Base-by-base conservation (phyloP, 2,888 invertebrate genomes). In the Parnassius glacialis region DNA sequence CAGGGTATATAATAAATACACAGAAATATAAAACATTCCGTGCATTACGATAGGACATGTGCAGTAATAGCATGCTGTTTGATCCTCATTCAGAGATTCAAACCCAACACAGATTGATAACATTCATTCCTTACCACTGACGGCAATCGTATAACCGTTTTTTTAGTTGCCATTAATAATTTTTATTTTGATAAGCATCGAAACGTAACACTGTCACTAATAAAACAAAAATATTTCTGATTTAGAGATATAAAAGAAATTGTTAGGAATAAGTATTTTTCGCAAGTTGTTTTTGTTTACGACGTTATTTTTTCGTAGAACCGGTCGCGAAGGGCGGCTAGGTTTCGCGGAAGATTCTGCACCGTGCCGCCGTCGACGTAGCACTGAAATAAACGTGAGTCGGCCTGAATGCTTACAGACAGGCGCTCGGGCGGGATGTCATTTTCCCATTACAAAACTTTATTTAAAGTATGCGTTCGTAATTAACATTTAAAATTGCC, bases 101-200 rank as follows among this genome's bases (percentile, higher is more conserved):
- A 52, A 57, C 10, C 42, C 52, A 47, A 52, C 58, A 67, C 66
- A 67, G 13, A 48, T 45, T 45, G 12, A 45, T 56, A 59, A 59
- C 62, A 69, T 57, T 63, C 61, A 68, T 67, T 64, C 69, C 90
- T 90, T 90, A 90, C 90, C 90, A 90, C 90, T 73, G 90, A 90
- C 74, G 90, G 90, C 87, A 90, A 90, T 74, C 89, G 88, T 70
- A 87, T 83, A 80, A 90, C 81, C 80, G 84, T 87, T 85, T 85
- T 89, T 89, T 88, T 90, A 74, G 80, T 83, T 79, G 89, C 83
- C 73, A 74, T 74, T 65, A 65, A 70, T 63, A 54, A 13, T n/a
- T n/a, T n/a, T 12, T 45, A 45, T n/a, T 48, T 56, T 48, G 9
- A 44, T 10, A 45, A 52, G 13, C 12, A 34, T 41, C 12, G 2